Base-by-base conservation (phyloP, 1,140 invertebrate genomes). In the Drosophila orena region DNA sequence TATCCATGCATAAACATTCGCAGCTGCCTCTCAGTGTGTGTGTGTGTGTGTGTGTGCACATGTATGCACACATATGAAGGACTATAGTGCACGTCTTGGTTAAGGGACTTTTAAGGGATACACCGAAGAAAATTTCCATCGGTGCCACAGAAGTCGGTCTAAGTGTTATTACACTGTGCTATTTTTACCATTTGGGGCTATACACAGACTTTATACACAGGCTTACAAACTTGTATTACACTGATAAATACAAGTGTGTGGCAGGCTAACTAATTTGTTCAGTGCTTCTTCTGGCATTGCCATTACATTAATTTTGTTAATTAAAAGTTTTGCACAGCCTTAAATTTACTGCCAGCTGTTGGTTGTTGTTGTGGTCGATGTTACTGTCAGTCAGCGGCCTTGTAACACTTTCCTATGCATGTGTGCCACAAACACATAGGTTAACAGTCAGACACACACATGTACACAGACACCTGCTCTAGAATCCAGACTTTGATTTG, bases 301-400 rank as follows among this genome's bases (percentile, higher is more conserved):
- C 76, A 79, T 89, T 83, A 79, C 71, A 88, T 88, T 88, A 89
- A 88, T 89, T 88, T 89, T 88, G 83, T 83, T 88, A 88, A 88
- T 88, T 88, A 88, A 88, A 88, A 88, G 56, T 89, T 89, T 88
- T 62, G 58, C 62, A 55, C 79, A 55, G 79, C 79, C 79, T 86
- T 86, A 88, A 88, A 86, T 81, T 86, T 81, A 69, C 75, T 72
- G 58, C 61, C 83, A 66, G 64, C 59, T 75, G 57, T 40, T 72
- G 37, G 30, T 47, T 49, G 52, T 73, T 74, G 52, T 61, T 70
- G 49, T 47, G 38, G 49, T 15, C 35, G 55, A 42, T 58, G 34
- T 72, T 61, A 49, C 62, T 66, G 53, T 47, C 69, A 73, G 70
- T 37, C 27, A 38, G 38, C 34, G 72, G 53, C 72, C 72, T 75